Conservation (phyloP, 2,797 vertebrate species). For the Clarias pachynema region DNA sequence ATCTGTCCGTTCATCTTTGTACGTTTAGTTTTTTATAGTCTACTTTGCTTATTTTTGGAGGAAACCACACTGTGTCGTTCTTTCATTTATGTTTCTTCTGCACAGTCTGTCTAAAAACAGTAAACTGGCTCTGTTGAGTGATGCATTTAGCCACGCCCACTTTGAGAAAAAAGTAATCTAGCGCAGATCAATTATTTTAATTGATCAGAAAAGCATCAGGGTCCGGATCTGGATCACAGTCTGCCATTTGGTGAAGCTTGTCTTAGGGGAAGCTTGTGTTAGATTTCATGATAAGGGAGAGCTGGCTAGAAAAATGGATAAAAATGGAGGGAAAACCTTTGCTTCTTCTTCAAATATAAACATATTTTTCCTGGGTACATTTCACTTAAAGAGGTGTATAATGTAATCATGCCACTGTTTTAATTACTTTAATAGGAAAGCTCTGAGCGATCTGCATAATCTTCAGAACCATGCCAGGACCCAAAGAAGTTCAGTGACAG, state of each 20-base stretch:
- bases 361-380: background rate
- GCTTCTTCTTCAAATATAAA: background rate
- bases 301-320: background rate
- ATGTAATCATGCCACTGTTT: background rate
- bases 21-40: too few relatives aligned
- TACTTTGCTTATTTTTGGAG: too few relatives aligned
- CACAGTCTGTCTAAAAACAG: too few relatives aligned
- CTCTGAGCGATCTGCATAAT: background rate
- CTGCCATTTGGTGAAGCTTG: background rate
- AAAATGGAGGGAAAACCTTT: background rate
- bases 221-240: too few relatives aligned
- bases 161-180: too few relatives aligned
- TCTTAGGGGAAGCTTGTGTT: background rate
- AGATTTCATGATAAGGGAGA: background rate
- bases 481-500: conserved; percentile 54
- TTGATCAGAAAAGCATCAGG: too few relatives aligned
- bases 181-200: too few relatives aligned
- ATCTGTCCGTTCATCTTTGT: too few relatives aligned
- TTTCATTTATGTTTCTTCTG: too few relatives aligned
- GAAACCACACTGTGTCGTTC: too few relatives aligned
- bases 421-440: background rate
- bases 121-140: too few relatives aligned
- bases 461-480: background rate
- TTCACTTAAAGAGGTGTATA: background rate
- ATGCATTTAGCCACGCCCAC: too few relatives aligned